These are phyloP conservation scores for Taphrorychus bicolor DNA, from an alignment of 2,888 invertebrate genomes.

Conservation along the genomic window DNA sequence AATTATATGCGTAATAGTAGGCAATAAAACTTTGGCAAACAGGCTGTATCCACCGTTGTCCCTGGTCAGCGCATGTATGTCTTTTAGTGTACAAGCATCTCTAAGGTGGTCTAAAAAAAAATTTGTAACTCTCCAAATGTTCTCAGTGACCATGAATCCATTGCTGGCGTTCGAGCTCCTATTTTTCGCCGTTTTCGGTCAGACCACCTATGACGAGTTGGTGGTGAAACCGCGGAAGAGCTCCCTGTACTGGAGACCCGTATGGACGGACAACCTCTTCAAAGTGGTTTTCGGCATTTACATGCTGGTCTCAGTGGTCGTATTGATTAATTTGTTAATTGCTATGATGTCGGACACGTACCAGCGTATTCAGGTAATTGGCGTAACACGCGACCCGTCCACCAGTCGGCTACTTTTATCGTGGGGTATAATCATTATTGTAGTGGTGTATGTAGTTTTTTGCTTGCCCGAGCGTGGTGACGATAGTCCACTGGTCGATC, in stretches of 20 bases:
- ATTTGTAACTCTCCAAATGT: constrained; percentile 45
- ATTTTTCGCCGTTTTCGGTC: constrained; percentile 97
- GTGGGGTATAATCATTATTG: neutral
- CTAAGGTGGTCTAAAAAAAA: too few species aligned
- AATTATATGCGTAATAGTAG: too few species aligned
- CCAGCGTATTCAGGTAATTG: constrained; percentile 93
- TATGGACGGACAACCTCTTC: constrained; percentile 86
- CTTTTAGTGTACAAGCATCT: too few species aligned
- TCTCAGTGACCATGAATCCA: constrained; percentile 83
- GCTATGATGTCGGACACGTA: constrained; percentile 99
- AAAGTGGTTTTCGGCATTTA: constrained; percentile 95
- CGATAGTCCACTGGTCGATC: constrained; percentile 21
- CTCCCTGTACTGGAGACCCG: constrained; percentile 78
- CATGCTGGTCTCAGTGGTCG: constrained; percentile 97
- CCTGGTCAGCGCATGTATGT: constrained; percentile 20
- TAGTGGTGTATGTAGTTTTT: too few species aligned
- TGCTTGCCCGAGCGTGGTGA: constrained; percentile 12
- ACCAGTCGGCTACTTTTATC: neutral
- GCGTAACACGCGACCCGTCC: neutral
- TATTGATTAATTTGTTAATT: constrained; percentile 98
- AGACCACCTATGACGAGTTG: constrained; percentile 86
- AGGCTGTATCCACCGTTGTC: constrained; percentile 2
- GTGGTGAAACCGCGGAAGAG: constrained; percentile 73
- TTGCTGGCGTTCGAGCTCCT: constrained; percentile 95
- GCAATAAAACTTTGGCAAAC: constrained; percentile 17